Conservation (phyloP, 2,888 invertebrate genomes). For the Baccha elongata region DNA sequence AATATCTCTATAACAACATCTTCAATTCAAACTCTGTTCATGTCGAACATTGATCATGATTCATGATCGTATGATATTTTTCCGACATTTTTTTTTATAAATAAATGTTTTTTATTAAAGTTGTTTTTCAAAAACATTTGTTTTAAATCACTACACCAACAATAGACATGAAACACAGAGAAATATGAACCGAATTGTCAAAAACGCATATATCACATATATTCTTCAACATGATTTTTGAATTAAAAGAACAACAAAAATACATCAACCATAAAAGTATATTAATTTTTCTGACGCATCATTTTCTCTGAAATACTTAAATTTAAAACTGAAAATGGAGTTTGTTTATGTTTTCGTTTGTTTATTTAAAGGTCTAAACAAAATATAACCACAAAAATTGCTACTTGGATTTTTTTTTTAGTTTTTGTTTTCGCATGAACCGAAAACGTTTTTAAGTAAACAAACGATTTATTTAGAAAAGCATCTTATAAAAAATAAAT, state of each 20-base stretch:
- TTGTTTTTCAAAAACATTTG: background rate
- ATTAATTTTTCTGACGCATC: background rate
- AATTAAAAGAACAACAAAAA: background rate
- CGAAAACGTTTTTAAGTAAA: slow-evolving; percentile 10
- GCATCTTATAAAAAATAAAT: background rate
- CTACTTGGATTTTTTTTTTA: background rate
- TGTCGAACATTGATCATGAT: too few relatives aligned
- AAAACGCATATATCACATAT: background rate
- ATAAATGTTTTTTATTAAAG: background rate
- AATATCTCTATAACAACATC: too few relatives aligned
- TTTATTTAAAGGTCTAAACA: slow-evolving; percentile 19
- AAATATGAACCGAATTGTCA: background rate
- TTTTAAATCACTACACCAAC: background rate
- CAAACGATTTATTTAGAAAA: slow-evolving; percentile 3
- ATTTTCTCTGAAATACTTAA: background rate
- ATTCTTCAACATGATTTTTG: too few relatives aligned
- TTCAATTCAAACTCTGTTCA: too few relatives aligned
- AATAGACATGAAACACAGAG: background rate
- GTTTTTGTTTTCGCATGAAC: background rate
- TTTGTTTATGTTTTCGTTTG: slow-evolving; percentile 13
- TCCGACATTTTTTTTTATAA: too few relatives aligned
- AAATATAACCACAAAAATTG: background rate
- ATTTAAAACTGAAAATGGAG: slow-evolving; percentile 5
- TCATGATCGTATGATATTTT: background rate
- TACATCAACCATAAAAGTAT: background rate